phyloP scores from a whole-genome alignment of 1,140 invertebrate species.

The Goniozus legneri region DNA sequence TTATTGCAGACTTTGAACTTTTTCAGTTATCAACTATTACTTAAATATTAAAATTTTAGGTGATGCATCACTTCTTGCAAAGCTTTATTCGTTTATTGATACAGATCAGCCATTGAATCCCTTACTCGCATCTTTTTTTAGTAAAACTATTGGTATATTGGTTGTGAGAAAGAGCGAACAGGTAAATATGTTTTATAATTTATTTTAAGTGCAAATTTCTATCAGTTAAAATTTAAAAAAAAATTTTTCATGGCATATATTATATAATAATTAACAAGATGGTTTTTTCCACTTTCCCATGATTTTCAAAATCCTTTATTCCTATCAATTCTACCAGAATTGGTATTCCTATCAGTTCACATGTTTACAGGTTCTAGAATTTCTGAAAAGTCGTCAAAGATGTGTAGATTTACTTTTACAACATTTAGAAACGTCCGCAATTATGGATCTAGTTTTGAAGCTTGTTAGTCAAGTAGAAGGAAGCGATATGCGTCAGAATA shows the following conservation, averaged over 20 bases:
- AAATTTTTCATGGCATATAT: no score
- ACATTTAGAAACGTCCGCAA: slow-evolving; percentile 90
- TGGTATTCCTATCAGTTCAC: slow-evolving; percentile 89
- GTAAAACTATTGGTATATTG: slow-evolving; percentile 86
- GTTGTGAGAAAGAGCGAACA: slow-evolving; percentile 75
- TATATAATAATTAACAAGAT: no score
- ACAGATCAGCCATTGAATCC: slow-evolving; percentile 86
- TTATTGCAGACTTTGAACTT: no score
- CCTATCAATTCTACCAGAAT: slow-evolving; percentile 60
- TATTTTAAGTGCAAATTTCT: no score
- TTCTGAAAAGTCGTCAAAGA: slow-evolving; percentile 80
- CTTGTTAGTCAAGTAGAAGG: slow-evolving; percentile 83
- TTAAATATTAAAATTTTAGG: slow-evolving; percentile 37
- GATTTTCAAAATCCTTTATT: no score
- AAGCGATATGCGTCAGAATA: slow-evolving; percentile 71
- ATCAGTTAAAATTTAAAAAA: no score
- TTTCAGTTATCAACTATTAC: neutral
- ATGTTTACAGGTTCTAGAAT: slow-evolving; percentile 86
- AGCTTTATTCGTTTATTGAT: slow-evolving; percentile 87
- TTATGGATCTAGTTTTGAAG: slow-evolving; percentile 90
- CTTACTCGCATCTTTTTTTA: slow-evolving; percentile 92
- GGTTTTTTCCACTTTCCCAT: no score
- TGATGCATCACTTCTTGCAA: slow-evolving; percentile 72
- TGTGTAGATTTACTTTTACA: slow-evolving; percentile 82
- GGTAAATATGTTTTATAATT: slow-evolving; percentile 53